A percentile compares a stretch with the other conserved stretches of the same genome.
phyloP scores from a whole-genome alignment of 2,888 invertebrate species.

The Tetheella fluctuosa region DNA sequence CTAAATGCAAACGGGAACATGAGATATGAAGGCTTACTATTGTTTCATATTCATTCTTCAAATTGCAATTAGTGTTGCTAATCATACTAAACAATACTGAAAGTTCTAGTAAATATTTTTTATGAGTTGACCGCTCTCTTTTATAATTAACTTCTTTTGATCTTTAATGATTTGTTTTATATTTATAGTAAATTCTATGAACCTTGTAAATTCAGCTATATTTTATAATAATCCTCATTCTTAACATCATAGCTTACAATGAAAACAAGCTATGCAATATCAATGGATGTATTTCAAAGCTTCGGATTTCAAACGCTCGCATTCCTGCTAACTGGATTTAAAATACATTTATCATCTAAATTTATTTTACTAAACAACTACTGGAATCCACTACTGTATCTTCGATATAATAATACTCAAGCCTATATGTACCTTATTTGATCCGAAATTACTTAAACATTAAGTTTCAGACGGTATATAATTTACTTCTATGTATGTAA shows the following conservation, averaged over 20 bases:
- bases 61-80: not conserved
- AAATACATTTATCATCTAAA: not conserved
- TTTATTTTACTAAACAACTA: not conserved
- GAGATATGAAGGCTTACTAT: not conserved
- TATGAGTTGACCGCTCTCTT: not conserved
- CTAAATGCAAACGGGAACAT: not conserved
- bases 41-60: not conserved
- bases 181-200: not conserved
- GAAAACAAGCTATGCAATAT: not conserved
- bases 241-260: not conserved
- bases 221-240: not conserved
- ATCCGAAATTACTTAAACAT: not conserved
- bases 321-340: slow-evolving; percentile 4
- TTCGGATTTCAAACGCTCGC: not conserved
- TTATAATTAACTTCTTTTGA: not conserved
- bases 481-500: too few species aligned
- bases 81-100: not conserved
- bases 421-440: not conserved
- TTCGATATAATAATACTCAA: not conserved
- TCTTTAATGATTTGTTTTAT: not conserved
- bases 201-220: not conserved
- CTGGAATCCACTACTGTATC: not conserved
- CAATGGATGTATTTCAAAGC: not conserved
- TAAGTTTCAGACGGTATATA: too few species aligned
- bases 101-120: not conserved